These are phyloP conservation scores for Perognathus longimembris DNA, from an alignment of 2,113 vertebrate genomes.

Conservation along the genomic window DNA sequence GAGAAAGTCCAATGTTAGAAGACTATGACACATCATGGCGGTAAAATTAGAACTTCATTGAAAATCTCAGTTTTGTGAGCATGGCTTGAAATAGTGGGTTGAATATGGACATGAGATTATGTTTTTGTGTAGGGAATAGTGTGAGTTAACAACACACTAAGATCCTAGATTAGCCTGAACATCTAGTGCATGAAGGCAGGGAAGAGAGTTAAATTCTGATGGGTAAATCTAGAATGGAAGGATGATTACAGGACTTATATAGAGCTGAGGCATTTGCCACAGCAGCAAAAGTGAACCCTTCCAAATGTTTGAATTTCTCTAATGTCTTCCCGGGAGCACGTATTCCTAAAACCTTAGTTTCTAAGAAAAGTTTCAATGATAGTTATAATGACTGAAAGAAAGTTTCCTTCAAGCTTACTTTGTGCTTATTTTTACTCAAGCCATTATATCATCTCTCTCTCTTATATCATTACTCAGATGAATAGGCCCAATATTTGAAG, in stretches of 20 bases:
- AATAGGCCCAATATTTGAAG: background rate
- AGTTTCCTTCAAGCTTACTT: background rate
- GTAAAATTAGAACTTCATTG: background rate
- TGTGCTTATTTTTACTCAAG: background rate
- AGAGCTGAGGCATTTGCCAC: background rate
- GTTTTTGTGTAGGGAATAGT: background rate
- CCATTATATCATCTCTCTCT: background rate
- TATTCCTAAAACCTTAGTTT: background rate
- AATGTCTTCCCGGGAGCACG: background rate
- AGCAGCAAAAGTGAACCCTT: background rate
- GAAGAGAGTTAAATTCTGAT: background rate
- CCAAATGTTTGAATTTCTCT: background rate
- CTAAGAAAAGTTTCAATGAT: background rate
- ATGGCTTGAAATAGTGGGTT: background rate
- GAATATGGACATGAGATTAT: background rate
- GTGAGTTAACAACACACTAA: background rate
- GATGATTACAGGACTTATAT: too few relatives aligned
- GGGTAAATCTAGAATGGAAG: background rate
- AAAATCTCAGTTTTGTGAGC: background rate
- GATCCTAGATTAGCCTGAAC: background rate
- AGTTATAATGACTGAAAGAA: background rate
- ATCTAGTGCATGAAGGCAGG: background rate
- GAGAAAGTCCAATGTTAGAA: background rate
- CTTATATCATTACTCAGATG: background rate
- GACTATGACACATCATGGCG: fast-evolving